phyloP scores from a whole-genome alignment of 2,113 vertebrate genomes.

The Rhipidura dahli region DNA sequence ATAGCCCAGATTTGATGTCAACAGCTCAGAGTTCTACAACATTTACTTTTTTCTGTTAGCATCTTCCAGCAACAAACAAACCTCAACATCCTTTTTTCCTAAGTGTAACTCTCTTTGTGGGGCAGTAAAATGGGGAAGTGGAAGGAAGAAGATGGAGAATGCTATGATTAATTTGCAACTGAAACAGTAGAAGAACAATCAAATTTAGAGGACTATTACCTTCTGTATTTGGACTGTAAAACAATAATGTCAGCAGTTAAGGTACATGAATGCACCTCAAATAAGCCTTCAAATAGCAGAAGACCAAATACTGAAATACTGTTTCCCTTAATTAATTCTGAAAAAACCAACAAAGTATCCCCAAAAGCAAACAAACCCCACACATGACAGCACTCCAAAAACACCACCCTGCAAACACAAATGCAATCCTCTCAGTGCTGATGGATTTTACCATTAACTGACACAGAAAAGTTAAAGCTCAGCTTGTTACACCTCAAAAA shows the following conservation, averaged over 20 bases:
- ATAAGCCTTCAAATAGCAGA: not conserved
- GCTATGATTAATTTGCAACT: not conserved
- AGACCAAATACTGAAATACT: not conserved
- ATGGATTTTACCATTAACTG: not conserved
- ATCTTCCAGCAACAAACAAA: not conserved
- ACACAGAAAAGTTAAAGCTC: not conserved
- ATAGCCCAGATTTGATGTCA: not conserved
- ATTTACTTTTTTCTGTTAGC: not conserved
- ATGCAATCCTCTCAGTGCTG: not conserved
- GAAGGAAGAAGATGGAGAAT: not conserved
- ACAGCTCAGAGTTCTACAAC: not conserved
- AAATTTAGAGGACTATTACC: not conserved
- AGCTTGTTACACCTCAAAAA: not conserved
- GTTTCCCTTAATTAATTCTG: not conserved
- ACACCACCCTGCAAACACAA: not conserved
- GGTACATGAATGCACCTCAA: not conserved
- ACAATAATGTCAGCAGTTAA: not conserved
- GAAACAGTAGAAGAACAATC: not conserved
- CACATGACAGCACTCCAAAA: not conserved
- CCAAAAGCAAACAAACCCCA: not conserved
- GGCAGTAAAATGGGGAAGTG: not conserved
- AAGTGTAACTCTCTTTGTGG: not conserved
- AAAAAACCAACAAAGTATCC: not conserved
- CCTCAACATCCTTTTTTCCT: not conserved
- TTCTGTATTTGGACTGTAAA: not conserved